Conservation (phyloP, 2,113 vertebrate species). For the Tupaia chinensis region DNA sequence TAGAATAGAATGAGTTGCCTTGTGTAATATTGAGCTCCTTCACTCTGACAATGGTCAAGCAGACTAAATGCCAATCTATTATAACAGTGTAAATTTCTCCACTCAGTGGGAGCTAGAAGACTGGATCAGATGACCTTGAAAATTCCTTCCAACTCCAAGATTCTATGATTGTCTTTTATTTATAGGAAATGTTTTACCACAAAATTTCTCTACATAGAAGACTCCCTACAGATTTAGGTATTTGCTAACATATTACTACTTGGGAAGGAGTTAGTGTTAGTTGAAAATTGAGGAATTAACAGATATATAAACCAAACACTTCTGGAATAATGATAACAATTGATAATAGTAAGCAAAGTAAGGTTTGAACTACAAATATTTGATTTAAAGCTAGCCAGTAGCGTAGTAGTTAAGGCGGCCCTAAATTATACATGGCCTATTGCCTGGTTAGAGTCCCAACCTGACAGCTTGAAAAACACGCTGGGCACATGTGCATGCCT, state of each 20-base stretch:
- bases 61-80: neutral
- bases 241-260: neutral
- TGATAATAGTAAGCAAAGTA: neutral
- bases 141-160: neutral
- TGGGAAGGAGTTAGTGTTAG: neutral
- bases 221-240: neutral
- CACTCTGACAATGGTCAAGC: neutral
- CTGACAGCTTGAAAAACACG: too few relatives aligned
- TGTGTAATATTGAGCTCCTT: neutral
- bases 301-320: slow-evolving; percentile 1
- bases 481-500: too few relatives aligned
- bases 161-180: neutral
- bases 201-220: neutral
- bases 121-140: neutral
- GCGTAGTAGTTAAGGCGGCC: too few relatives aligned
- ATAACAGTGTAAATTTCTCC: neutral
- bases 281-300: neutral
- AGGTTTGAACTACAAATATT: neutral
- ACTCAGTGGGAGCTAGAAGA: neutral
- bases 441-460: too few relatives aligned
- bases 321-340: slow-evolving; percentile 20
- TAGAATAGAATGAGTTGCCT: neutral
- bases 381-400: neutral
- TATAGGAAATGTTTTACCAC: neutral
- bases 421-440: too few relatives aligned